Evolutionary conservation across 2,888 invertebrate genomes (phyloP), one percentile per base, ranked within the genome.

Genomic region (Drosophila austrosaltans): DNA sequence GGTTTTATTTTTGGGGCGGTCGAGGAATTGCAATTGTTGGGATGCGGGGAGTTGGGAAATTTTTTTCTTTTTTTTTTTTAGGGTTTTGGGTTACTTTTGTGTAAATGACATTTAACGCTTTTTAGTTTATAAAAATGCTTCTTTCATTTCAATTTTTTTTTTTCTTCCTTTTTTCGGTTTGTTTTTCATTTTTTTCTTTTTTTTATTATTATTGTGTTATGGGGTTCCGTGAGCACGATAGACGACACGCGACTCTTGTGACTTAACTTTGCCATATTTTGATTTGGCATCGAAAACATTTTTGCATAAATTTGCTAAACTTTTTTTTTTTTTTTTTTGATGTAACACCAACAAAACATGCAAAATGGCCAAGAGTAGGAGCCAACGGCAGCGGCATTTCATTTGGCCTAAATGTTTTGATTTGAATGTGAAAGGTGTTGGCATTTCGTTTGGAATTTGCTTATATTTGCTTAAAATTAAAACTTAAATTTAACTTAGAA

Each of bases 61-160:
- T 36, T 32, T 4, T 32, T 36, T 3, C 36, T 57, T 70, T 28
- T 66, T 72, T 69, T 68, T 66, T 69, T 78, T 66, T 65, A 57
- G 66, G 62, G 78, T 83, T 83, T 82, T 71, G 66, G 81, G 84
- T 87, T 85, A 81, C 84, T 63, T 65, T 48, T 48, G 48, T 48
- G 68, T 89, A 89, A 86, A 86, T 86, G 89, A 79, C 89, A 86
- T 86, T 89, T 86, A 88, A 84, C 84, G 84, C 87, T 87, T 88
- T 85, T 88, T 80, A 82, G 86, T 85, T 83, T 85, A 75, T 78
- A 64, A 78, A 79, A 84, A 78, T 86, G 76, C 78, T 75, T 79
- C 65, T 69, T 57, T 59, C 48, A 16, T 22, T 48, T 48, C 22
- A 10, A 1, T 10, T 48, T 48, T 48, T 48, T 48, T 10, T 48